These are phyloP conservation scores for Stramonita haemastoma DNA, from an alignment of 2,888 invertebrate species.

Conservation along the genomic window DNA sequence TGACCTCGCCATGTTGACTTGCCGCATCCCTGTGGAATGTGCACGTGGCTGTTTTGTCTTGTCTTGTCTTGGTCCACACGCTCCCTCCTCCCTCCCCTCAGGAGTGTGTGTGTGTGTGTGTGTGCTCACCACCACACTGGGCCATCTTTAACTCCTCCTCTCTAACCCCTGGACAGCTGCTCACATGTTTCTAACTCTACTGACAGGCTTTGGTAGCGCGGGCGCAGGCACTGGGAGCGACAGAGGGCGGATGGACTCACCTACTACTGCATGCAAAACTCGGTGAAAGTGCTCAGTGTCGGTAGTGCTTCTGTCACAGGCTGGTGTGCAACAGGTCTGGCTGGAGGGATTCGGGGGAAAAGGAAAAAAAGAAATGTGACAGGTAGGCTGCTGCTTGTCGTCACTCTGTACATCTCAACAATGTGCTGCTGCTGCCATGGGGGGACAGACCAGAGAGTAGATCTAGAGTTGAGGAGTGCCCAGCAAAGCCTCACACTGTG, in stretches of 20 bases:
- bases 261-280: constrained; percentile 21
- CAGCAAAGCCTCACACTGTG: too few relatives aligned
- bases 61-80: neutral
- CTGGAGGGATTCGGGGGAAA: neutral
- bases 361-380: neutral
- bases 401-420: too few relatives aligned
- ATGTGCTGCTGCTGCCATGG: too few relatives aligned
- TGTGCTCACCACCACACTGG: neutral
- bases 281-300: neutral
- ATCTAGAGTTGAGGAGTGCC: too few relatives aligned
- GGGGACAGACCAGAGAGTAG: too few relatives aligned
- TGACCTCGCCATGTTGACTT: constrained; percentile 29
- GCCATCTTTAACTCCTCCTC: constrained; percentile 8
- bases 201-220: neutral
- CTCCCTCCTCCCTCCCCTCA: neutral
- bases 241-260: neutral
- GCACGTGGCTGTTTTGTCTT: constrained; percentile 34
- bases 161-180: constrained; percentile 14
- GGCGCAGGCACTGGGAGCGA: neutral
- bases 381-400: neutral
- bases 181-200: constrained; percentile 18
- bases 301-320: neutral
- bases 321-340: neutral
- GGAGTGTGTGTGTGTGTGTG: neutral
- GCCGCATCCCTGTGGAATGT: constrained; percentile 40